A percentile compares a stretch with the other conserved stretches of the same genome.
These are phyloP conservation scores for Apoderus coryli DNA, from an alignment of 2,888 invertebrate genomes.

Conservation along the genomic window DNA sequence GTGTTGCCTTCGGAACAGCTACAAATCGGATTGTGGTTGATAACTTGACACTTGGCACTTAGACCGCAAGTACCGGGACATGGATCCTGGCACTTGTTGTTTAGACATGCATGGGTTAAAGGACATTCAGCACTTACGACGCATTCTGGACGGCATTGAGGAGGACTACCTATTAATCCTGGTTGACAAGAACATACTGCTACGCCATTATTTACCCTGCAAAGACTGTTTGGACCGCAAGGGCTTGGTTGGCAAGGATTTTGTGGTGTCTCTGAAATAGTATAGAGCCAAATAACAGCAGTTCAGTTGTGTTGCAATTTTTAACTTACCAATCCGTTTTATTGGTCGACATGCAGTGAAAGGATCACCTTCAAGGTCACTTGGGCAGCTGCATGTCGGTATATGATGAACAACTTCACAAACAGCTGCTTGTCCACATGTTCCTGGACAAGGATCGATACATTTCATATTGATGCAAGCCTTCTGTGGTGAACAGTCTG, in stretches of 20 bases:
- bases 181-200: conserved; percentile 56
- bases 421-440: conserved; percentile 63
- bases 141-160: conserved; percentile 66
- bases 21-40: conserved; percentile 69
- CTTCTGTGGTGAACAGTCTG: conserved; percentile 60
- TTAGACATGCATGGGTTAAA: conserved; percentile 61
- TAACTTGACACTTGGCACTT: conserved; percentile 58
- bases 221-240: conserved; percentile 55
- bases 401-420: conserved; percentile 73
- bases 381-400: conserved; percentile 64
- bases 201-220: conserved; percentile 39
- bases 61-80: conserved; percentile 66
- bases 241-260: conserved; percentile 59
- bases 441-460: conserved; percentile 61
- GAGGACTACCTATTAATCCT: conserved; percentile 58
- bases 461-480: conserved; percentile 68
- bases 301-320: conserved; percentile 1
- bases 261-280: conserved; percentile 21
- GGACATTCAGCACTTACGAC: conserved; percentile 66
- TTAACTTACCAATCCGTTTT: conserved; percentile 19
- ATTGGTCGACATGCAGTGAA: conserved; percentile 40
- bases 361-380: conserved; percentile 63
- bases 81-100: conserved; percentile 68
- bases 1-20: conserved; percentile 52
- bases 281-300: conserved; percentile 1